Conservation (phyloP, 2,113 vertebrate genomes). For the Cepphus grylle region DNA sequence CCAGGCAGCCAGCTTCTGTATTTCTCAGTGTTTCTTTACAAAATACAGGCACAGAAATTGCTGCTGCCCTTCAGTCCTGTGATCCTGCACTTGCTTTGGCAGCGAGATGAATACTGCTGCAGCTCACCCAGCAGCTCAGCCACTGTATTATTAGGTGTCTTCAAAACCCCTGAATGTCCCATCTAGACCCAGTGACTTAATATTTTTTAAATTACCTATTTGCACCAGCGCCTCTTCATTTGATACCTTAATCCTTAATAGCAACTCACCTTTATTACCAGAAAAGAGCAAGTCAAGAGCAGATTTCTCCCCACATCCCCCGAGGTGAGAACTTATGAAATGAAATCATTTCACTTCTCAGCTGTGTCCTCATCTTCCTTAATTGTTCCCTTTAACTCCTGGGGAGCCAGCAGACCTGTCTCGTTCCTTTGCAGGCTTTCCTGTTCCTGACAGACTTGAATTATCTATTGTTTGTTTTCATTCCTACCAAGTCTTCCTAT, state of each 20-base stretch:
- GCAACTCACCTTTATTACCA: constrained; percentile 65
- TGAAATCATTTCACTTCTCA: constrained; percentile 59
- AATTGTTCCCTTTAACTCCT: constrained; percentile 56
- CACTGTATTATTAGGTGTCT: background rate
- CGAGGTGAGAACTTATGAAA: constrained; percentile 55
- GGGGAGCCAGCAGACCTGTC: constrained; percentile 28
- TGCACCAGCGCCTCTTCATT: constrained; percentile 37
- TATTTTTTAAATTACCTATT: constrained; percentile 58
- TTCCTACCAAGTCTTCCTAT: background rate
- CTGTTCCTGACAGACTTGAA: constrained; percentile 50
- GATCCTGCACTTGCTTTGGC: background rate
- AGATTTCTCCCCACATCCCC: constrained; percentile 44
- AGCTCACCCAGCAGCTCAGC: constrained; percentile 21
- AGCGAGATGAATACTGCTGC: background rate
- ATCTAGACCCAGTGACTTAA: constrained; percentile 12
- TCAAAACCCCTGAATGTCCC: constrained; percentile 17
- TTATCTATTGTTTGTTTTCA: constrained; percentile 50
- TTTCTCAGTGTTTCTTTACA: background rate
- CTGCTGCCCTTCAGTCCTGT: background rate
- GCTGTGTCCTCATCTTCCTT: constrained; percentile 55
- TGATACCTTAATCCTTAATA: constrained; percentile 62
- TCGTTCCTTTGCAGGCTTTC: constrained; percentile 34
- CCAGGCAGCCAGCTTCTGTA: background rate
- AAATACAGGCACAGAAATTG: background rate
- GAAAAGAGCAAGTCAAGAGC: constrained; percentile 34